A percentile compares a stretch with the other conserved stretches of the same genome.
Conservation (phyloP, 1,140 invertebrate species). For the Antheraea mylitta region DNA sequence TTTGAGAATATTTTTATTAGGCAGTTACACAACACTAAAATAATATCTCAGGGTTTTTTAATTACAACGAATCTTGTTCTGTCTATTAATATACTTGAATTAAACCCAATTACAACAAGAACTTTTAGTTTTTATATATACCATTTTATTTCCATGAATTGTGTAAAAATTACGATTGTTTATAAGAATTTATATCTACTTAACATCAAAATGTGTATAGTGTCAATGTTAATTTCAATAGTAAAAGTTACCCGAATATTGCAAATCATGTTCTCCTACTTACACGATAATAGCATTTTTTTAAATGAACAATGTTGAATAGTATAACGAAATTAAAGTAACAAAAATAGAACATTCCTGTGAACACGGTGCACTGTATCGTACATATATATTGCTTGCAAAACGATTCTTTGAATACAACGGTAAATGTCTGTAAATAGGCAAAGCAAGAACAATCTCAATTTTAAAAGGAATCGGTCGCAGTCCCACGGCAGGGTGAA, state of each 20-base stretch:
- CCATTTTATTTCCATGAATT: too few relatives aligned
- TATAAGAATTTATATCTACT: too few relatives aligned
- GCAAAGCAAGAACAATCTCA: constrained; percentile 37
- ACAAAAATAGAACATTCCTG: constrained; percentile 13
- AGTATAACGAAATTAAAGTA: not conserved
- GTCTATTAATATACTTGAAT: too few relatives aligned
- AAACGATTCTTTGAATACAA: constrained; percentile 16
- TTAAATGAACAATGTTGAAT: not conserved
- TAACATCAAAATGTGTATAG: too few relatives aligned
- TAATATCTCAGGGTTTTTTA: too few relatives aligned
- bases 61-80: too few relatives aligned
- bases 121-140: too few relatives aligned
- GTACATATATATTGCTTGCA: not conserved
- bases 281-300: not conserved
- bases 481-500: constrained; percentile 55
- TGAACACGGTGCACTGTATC: constrained; percentile 5
- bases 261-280: not conserved
- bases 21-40: too few relatives aligned
- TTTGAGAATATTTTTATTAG: too few relatives aligned
- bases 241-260: not conserved
- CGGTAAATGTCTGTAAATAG: constrained; percentile 21
- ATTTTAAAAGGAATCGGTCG: constrained; percentile 46
- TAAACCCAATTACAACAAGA: too few relatives aligned
- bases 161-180: too few relatives aligned
- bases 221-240: not conserved